These are phyloP conservation scores for Octomys mimax DNA, from an alignment of 2,797 vertebrate genomes.

Conservation along the genomic window DNA sequence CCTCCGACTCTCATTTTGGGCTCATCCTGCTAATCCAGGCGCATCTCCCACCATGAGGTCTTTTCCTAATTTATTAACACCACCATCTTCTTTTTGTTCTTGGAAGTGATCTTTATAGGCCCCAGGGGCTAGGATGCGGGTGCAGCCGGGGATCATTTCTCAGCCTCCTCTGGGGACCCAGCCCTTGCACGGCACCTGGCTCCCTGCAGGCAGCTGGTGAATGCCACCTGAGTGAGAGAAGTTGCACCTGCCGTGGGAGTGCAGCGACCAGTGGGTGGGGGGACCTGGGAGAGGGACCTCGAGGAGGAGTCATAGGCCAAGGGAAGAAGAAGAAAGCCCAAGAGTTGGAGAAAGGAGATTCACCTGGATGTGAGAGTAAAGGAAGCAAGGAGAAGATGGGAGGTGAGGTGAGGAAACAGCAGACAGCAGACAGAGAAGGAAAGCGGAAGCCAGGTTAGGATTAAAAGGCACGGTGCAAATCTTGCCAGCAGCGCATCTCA, in stretches of 20 bases:
- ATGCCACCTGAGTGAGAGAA: neutral
- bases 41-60: neutral
- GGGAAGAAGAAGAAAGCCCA: neutral
- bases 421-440: neutral
- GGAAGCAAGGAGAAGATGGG: neutral
- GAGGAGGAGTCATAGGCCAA: neutral
- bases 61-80: neutral
- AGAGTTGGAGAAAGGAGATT: neutral
- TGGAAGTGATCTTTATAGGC: neutral
- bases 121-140: neutral
- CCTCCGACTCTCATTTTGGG: neutral
- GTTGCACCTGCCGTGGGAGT: neutral
- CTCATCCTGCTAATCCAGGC: neutral
- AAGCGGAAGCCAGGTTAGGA: neutral
- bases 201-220: neutral
- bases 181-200: neutral
- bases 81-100: neutral
- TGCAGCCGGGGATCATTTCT: neutral
- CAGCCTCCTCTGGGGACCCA: neutral
- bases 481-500: neutral
- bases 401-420: neutral
- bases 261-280: neutral
- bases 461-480: neutral
- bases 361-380: neutral
- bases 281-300: neutral